Base-by-base conservation (phyloP, 92 coral and sea anemone species). In the Zoanthus sociatus region DNA sequence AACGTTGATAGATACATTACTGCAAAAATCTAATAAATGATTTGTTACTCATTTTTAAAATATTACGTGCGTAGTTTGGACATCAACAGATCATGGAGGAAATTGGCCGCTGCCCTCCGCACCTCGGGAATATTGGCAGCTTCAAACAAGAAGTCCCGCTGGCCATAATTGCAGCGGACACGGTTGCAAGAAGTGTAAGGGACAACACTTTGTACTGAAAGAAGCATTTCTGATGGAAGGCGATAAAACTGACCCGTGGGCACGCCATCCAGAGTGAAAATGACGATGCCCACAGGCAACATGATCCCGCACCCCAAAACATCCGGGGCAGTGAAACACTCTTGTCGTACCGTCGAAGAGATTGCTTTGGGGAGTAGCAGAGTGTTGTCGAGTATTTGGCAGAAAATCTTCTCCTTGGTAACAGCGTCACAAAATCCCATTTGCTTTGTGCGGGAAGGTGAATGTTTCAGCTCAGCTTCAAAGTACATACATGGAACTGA, bases 251-350 rank as follows among this genome's bases (percentile, higher is more conserved):
- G 82, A 33, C 96, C 95, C 18, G 95, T 95, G 6, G 92, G 89
- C 46, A 97, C 99, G 11, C 99, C 99, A 82, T 97, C 99, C 11
- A 97, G 73, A 53, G 99, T 97, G 82, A 97, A 95, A 84, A 97
- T 90, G 32, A 95, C 89, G 20, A 93, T 88, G 6, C 99, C 98
- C 33, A 93, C 98, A 55, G 99, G 94, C 93, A 94, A 84, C 87
- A 95, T 84, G 71, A 95, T 79, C 55, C 97, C 99, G 82, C 99
- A 97, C 37, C 99, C 99, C 16, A 97, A 96, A 32, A 95, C 95
- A 79, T 94, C 98, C 90, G 99, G 98, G 87, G 93, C 84, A 74
- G 91, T 86, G 71, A 88, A 89, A 82, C 90, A 78, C 66, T 95
- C 95, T 64, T 90, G 95, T 47, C 83, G 91, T 72, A 86, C 77